Conservation (phyloP, 2,888 invertebrate species). For the Lobophora halterata region DNA sequence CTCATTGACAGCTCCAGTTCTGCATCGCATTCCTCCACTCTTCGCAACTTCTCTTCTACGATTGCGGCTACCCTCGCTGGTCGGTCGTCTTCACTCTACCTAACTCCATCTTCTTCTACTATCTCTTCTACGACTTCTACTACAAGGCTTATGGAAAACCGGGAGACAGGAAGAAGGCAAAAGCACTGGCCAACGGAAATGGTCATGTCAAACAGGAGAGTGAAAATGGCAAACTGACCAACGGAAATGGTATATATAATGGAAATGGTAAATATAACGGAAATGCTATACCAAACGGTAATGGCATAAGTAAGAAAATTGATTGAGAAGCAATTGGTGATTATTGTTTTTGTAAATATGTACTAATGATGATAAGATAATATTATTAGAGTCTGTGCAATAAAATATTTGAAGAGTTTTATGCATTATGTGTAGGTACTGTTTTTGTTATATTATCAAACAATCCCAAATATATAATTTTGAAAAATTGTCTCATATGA, state of each 20-base stretch:
- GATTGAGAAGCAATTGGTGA: conserved; percentile 10
- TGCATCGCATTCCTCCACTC: conserved; percentile 93
- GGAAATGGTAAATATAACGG: conserved; percentile 13
- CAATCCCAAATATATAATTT: no score
- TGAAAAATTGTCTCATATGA: no score
- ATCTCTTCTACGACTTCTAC: conserved; percentile 95
- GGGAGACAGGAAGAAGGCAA: conserved; percentile 44
- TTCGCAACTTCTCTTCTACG: conserved; percentile 90
- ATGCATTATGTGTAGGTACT: no score
- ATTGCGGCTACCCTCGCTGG: conserved; percentile 94
- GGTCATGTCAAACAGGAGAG: conserved; percentile 34
- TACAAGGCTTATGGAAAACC: conserved; percentile 85
- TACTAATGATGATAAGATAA: background rate
- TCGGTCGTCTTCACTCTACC: conserved; percentile 91
- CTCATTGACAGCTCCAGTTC: conserved; percentile 88
- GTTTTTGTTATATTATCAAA: no score
- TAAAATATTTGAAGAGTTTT: conserved; percentile 2
- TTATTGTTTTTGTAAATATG: conserved; percentile 11
- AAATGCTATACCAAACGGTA: conserved; percentile 21
- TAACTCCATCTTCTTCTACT: conserved; percentile 95
- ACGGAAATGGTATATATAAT: conserved; percentile 34
- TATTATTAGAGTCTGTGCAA: background rate
- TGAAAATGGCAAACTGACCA: conserved; percentile 27
- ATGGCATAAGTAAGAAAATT: conserved; percentile 27
- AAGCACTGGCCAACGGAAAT: conserved; percentile 37